Base-by-base conservation (phyloP, 1,140 invertebrate species). In the Drosophila azteca region DNA sequence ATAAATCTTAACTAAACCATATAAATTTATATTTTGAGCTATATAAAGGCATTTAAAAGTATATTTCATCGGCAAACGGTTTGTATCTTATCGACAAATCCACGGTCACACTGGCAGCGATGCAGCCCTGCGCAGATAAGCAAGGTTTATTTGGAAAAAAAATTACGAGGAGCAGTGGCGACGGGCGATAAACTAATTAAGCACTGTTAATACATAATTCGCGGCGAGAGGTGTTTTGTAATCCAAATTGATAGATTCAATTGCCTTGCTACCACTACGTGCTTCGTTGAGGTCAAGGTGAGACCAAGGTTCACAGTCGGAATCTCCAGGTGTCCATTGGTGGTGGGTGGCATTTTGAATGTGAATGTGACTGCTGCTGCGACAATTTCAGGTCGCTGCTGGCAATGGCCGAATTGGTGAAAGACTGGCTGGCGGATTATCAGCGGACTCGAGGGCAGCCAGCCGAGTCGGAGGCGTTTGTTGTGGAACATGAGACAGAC, bases 371-470 rank as follows among this genome's bases (percentile, higher is more conserved):
- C 1, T 20, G n/a, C n/a, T n/a, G n/a, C 35, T 45, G 60, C 13
- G 9, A 49, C 60, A 17, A 6, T 8, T 63, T 44, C 3, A 54
- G 41, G 41, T 22, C 29, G 49, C 24, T 41, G 31, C 50, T 54
- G 60, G 49, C 63, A 66, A 96, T 97, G 96, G 94, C 95, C 77
- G 95, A 96, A 90, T 94, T 96, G 84, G 94, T 97, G 72, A 93
- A 93, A 72, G 96, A 97, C 87, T 97, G 96, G 96, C 92, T 97
- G 75, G 93, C 94, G 74, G 96, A 97, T 78, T 97, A 95, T 93
- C 94, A 94, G 71, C 93, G 95, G 44, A 91, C 97, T 44, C 70
- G 79, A 46, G 61, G 68, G 46, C 94, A 95, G 79, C 93, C 95
- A 48, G 94, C 74, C 70, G 96, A 97, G 91, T 92, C 96, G 31